Evolutionary conservation across 2,888 invertebrate species (phyloP), one percentile per base, ranked within the genome.

Genomic region (Nephrotoma guestfalica): DNA sequence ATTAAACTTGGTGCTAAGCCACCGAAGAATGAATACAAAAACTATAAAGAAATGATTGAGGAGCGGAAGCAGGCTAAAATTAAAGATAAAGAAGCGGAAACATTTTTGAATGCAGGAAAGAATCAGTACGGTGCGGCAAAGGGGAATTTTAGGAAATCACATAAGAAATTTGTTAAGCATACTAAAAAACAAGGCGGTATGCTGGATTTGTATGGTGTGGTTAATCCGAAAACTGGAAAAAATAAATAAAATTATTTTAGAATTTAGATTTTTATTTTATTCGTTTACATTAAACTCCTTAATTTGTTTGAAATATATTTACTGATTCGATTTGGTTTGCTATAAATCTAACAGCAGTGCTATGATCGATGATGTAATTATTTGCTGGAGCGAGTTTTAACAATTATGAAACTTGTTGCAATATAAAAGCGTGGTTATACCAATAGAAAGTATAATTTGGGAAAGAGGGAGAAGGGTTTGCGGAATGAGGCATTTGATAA

Each of bases 1-100:
- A 93, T 97, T 45, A 95, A 95, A 90, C 93, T 98, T 89, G 97
- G 97, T 86, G 97, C 97, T 0, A 96, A 95, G 91, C 95, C 96
- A 4, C 95, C 94, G 0, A 96, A 94, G 90, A 94, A 93, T 43
- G 92, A 93, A 86, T 93, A 93, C 88, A 91, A 93, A 86, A 97
- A 97, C 90, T 97, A 97, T 89, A 96, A 96, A 91, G 93, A 93
- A 85, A 90, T 97, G 30, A 92, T 94, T 90, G 91, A 92, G 87
- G 94, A 94, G 88, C 93, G 93, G 86, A 94, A 94, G 89, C 92
- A 92, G 71, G 91, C 93, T 71, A 94, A 94, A 88, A 89, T 92
- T 40, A 91, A 91, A 86, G 92, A 92, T 42, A 90, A 91, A 18
- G 91, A 93, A 87, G 92, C 93, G 42, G 92, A 91, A 88, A 92